phyloP scores from a whole-genome alignment of 2,113 vertebrate genomes.

The Cynoglossus semilaevis region DNA sequence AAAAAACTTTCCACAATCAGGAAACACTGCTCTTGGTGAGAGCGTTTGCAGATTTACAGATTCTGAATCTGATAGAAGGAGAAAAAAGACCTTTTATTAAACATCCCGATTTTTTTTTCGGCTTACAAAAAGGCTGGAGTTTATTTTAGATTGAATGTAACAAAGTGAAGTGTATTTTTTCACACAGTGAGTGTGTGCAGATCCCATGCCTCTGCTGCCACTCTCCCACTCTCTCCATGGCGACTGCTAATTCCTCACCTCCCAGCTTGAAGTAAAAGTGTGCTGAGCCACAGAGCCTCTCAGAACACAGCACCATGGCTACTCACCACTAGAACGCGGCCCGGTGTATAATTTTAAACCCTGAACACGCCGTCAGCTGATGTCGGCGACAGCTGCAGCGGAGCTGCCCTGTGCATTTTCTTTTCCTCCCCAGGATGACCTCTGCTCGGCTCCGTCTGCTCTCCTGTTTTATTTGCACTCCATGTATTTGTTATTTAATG shows the following conservation, averaged over 20 bases:
- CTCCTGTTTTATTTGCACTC: slow-evolving; percentile 22
- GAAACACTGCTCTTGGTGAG: too few species aligned
- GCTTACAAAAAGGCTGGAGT: too few species aligned
- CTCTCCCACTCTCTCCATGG: slow-evolving; percentile 42
- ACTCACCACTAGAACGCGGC: slow-evolving; percentile 51
- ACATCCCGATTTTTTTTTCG: too few species aligned
- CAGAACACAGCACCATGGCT: slow-evolving; percentile 45
- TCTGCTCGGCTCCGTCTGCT: slow-evolving; percentile 1
- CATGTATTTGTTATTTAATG: slow-evolving; percentile 16
- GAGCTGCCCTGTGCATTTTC: slow-evolving; percentile 32
- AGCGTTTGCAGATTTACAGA: too few species aligned
- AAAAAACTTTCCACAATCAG: too few species aligned
- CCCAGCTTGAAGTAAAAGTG: slow-evolving; percentile 42
- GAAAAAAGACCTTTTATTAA: too few species aligned
- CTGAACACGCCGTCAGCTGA: slow-evolving; percentile 49
- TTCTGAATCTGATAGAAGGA: too few species aligned
- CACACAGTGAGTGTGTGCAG: slow-evolving; percentile 9
- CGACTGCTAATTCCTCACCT: slow-evolving; percentile 31
- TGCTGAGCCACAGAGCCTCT: slow-evolving; percentile 24
- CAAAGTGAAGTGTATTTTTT: too few species aligned
- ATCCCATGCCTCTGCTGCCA: slow-evolving; percentile 20
- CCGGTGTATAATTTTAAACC: slow-evolving; percentile 62
- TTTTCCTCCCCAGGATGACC: slow-evolving; percentile 19
- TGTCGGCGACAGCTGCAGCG: slow-evolving; percentile 63
- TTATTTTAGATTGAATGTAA: too few species aligned